Evolutionary conservation across 2,888 invertebrate species (phyloP), one percentile per base, ranked within the genome.

Genomic region (Dione juno): DNA sequence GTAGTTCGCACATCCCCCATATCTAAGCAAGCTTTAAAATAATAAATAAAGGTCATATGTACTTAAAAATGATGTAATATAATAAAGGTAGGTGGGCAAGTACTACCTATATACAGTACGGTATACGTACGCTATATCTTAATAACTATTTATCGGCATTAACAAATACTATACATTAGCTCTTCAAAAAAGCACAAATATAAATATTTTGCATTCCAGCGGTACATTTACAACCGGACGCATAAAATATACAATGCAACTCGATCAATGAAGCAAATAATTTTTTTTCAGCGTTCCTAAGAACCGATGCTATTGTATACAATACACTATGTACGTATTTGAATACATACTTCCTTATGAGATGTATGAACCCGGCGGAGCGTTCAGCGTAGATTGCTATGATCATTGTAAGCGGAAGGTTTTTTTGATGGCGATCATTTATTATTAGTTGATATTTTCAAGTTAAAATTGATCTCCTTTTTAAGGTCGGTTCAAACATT

Each of bases 281-380:
- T 66, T 72, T 72, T 71, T 72, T 72, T 72, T 72, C 69, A 66
- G 41, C 50, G 37, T 57, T 69, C 66, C 69, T 72, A 37, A 54
- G 66, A 72, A 71, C 67, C 66, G 50, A 63, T 69, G 50, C 63
- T 69, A 66, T 69, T 72, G 66, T 68, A 57, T 13, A 16, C 5
- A 8, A 16, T n/a, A n/a, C 28, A 28, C 11, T 13, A 50, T 19
- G 19, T 19, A 28, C 11, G 28, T 9, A 72, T 69, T 72, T 69
- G 63, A 72, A 72, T 71, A 71, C 65, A 72, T 71, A 71, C 65
- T 69, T 57, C 66, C 63, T 48, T 66, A 54, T 66, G 43, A 40
- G 64, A 52, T 19, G 59, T 61, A 57, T 16, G 41, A 19, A 57
- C 13, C 21, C 69, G 61, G 21, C 48, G 63, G 66, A 59, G 50